Evolutionary conservation across 2,113 vertebrate species (phyloP).

Genomic region (Seriola rivoliana): DNA sequence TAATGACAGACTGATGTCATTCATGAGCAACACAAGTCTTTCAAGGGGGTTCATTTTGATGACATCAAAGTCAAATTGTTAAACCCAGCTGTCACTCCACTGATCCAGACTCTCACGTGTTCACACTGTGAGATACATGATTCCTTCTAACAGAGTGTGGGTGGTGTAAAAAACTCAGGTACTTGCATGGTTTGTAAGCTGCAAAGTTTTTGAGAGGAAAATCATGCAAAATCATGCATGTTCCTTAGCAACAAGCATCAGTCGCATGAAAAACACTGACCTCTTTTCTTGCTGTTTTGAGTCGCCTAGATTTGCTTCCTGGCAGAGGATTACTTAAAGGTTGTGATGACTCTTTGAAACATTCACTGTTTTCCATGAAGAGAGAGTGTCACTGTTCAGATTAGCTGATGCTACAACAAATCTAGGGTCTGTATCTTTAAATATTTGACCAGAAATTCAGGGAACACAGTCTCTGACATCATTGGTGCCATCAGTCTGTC

Average conservation of each 20-base stretch:
- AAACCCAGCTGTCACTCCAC: constrained; percentile 23
- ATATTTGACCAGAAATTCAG: background rate
- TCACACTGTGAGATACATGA: background rate
- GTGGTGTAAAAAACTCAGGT: constrained; percentile 12
- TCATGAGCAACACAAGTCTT: constrained; percentile 37
- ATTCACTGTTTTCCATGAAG: too few relatives aligned
- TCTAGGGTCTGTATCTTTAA: background rate
- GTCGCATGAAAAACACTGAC: too few relatives aligned
- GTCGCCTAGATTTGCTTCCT: background rate
- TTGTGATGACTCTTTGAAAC: background rate
- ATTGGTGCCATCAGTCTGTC: background rate
- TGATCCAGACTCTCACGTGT: background rate
- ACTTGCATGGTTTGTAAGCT: background rate
- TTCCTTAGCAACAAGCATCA: background rate
- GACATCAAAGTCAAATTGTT: constrained; percentile 22
- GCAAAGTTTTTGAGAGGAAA: background rate
- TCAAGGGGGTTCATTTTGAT: constrained; percentile 12
- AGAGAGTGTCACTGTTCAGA: too few relatives aligned
- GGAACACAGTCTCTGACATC: background rate
- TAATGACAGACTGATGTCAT: constrained; percentile 39
- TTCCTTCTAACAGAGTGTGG: background rate
- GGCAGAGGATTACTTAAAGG: background rate
- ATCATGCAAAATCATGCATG: constrained; percentile 23
- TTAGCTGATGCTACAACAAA: background rate
- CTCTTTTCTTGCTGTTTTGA: too few relatives aligned